phyloP scores from a whole-genome alignment of 2,888 invertebrate genomes.

The Hirtodrosophila histrioides region DNA sequence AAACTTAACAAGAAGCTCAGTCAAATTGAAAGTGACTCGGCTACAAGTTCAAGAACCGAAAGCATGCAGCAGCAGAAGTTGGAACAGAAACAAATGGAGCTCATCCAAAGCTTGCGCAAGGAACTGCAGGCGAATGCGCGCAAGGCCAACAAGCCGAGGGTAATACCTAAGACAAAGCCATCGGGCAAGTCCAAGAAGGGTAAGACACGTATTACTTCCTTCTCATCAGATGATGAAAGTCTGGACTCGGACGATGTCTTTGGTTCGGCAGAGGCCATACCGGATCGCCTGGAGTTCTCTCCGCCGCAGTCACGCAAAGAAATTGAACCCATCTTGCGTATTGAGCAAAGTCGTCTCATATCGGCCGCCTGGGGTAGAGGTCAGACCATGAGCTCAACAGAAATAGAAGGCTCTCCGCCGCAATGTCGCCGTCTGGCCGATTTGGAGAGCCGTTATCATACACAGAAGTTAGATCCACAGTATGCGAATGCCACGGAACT shows the following conservation, averaged over 20 bases:
- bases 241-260: conserved; percentile 91
- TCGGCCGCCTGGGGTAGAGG: conserved; percentile 88
- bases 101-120: conserved; percentile 87
- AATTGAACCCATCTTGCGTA: conserved; percentile 89
- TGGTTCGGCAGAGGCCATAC: conserved; percentile 90
- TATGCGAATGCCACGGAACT: conserved; percentile 88
- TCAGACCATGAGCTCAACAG: conserved; percentile 91
- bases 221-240: conserved; percentile 91
- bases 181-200: conserved; percentile 87
- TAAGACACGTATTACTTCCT: conserved; percentile 90
- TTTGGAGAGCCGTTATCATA: conserved; percentile 88
- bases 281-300: conserved; percentile 89
- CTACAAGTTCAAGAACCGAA: conserved; percentile 90
- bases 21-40: conserved; percentile 91
- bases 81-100: conserved; percentile 86
- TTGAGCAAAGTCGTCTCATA: conserved; percentile 89
- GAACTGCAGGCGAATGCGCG: conserved; percentile 85
- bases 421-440: conserved; percentile 88
- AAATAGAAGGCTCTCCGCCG: conserved; percentile 91
- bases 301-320: conserved; percentile 91
- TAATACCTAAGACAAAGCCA: conserved; percentile 86
- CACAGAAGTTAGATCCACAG: conserved; percentile 87
- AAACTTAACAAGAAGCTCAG: conserved; percentile 90
- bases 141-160: conserved; percentile 88
- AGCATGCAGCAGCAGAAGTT: conserved; percentile 87